Base-by-base conservation (phyloP, 2,113 vertebrate species). In the Dromiciops gliroides region DNA sequence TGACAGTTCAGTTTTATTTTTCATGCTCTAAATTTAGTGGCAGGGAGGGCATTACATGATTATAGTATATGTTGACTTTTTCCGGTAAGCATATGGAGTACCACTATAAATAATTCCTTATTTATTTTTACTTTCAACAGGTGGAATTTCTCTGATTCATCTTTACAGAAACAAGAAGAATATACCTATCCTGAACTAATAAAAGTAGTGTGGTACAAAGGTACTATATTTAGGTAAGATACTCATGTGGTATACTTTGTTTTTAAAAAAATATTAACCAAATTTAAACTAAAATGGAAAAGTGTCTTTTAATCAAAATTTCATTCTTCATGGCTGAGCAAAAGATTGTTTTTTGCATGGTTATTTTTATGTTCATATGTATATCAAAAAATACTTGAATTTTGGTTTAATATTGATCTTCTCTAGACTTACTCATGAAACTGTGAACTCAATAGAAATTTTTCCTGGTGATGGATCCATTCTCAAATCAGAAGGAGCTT, bases 401-500 rank as follows among this genome's bases (percentile, higher is more conserved):
- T 89, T 92, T 50, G 37, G 95, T 91, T 89, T 11, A 93, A 94
- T 91, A 89, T 96, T 93, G 95, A 47, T 95, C 28, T 96, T 91
- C 50, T 83, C 91, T 97, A 99, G 98, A 96, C 98, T 99, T 97
- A 98, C 98, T 51, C 97, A 98, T 93, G 98, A 98, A 94, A 96
- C 94, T 48, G 96, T 98, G 94, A 98, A 98, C 51, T 98, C 98
- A 51, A 94, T 98, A 92, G 99, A 99, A 98, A 98, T 99, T 97
- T 99, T 99, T 94, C 99, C 99, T 49, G 99, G 99, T 56, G 99
- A 99, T 98, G 99, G 99, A 48, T 99, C 99, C 48, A 97, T 99
- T 97, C 99, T 99, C 93, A 99, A 98, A 88, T 99, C 99, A 89
- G 99, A 99, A 60, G 98, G 99, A 91, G 67, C 98, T 83, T 97